Percentiles rank a stretch among this genome's conserved stretches.
These are phyloP conservation scores for Pocillopora grandis DNA, from an alignment of 92 coral and sea anemone species.

Conservation along the genomic window DNA sequence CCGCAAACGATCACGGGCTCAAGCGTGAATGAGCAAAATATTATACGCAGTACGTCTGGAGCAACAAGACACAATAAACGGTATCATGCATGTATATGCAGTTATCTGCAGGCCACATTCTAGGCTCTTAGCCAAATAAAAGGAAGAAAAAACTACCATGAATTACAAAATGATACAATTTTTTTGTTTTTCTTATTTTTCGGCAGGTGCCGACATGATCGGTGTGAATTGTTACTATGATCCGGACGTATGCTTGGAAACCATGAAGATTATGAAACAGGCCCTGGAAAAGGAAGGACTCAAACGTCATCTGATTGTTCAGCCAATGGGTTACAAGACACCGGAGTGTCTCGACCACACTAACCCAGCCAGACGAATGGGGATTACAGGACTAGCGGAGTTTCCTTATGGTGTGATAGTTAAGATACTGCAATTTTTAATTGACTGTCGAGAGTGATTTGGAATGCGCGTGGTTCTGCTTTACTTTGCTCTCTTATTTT, in stretches of 20 bases:
- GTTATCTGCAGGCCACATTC: too few species aligned
- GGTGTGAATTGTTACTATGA: slow-evolving; percentile 83
- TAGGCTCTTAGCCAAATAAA: too few species aligned
- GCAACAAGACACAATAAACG: too few species aligned
- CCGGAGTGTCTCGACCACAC: slow-evolving; percentile 51
- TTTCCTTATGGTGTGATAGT: slow-evolving; percentile 68
- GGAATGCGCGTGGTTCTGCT: neutral
- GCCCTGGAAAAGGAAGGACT: slow-evolving; percentile 75
- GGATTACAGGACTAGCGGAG: slow-evolving; percentile 65
- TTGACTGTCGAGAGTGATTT: neutral
- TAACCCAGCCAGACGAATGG: slow-evolving; percentile 38
- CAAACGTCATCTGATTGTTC: slow-evolving; percentile 68
- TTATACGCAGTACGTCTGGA: too few species aligned
- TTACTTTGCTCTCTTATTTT: neutral
- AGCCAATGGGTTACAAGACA: slow-evolving; percentile 69
- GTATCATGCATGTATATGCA: too few species aligned
- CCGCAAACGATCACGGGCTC: too few species aligned
- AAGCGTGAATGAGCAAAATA: too few species aligned
- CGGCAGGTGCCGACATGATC: slow-evolving; percentile 69
- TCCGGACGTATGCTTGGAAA: slow-evolving; percentile 58
- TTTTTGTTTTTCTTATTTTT: neutral
- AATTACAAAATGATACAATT: neutral
- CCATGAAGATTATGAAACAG: slow-evolving; percentile 65
- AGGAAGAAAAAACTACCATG: neutral
- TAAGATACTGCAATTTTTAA: neutral